Conservation (phyloP, 2,888 invertebrate species). For the Philhelius pedissequus region DNA sequence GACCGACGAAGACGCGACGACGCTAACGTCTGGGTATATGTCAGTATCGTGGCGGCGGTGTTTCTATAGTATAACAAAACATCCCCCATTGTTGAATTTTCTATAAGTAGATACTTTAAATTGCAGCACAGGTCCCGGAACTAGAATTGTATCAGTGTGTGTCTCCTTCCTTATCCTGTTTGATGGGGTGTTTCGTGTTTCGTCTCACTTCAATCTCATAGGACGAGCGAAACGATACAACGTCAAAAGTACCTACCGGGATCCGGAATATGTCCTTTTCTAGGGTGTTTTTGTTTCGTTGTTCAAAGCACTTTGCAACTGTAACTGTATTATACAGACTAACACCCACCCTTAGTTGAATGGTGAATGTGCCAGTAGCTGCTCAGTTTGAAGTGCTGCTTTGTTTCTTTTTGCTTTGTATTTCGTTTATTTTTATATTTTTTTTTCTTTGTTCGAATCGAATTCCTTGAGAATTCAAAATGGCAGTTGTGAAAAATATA, state of each 20-base stretch:
- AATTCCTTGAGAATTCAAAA: slow-evolving; percentile 62
- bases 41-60: neutral
- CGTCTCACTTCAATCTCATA: slow-evolving; percentile 66
- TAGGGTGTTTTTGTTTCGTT: neutral
- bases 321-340: slow-evolving; percentile 10
- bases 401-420: slow-evolving; percentile 46
- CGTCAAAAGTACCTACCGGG: neutral
- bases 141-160: slow-evolving; percentile 21
- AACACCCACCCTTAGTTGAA: slow-evolving; percentile 27
- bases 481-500: slow-evolving; percentile 46
- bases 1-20: no score
- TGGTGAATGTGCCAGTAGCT: slow-evolving; percentile 41
- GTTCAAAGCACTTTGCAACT: neutral
- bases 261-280: slow-evolving; percentile 48
- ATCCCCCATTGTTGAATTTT: slow-evolving; percentile 29
- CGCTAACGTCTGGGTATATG: slow-evolving; percentile 2
- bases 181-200: slow-evolving; percentile 60
- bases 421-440: neutral
- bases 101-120: neutral
- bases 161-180: slow-evolving; percentile 15
- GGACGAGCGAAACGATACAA: slow-evolving; percentile 38
- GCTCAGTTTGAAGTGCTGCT: slow-evolving; percentile 53
- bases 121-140: neutral
- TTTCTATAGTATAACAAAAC: slow-evolving; percentile 12
- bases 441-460: slow-evolving; percentile 10